Evolutionary conservation across 2,113 vertebrate species (phyloP), one percentile per base, ranked within the genome.

Genomic region (Calidris pugnax): DNA sequence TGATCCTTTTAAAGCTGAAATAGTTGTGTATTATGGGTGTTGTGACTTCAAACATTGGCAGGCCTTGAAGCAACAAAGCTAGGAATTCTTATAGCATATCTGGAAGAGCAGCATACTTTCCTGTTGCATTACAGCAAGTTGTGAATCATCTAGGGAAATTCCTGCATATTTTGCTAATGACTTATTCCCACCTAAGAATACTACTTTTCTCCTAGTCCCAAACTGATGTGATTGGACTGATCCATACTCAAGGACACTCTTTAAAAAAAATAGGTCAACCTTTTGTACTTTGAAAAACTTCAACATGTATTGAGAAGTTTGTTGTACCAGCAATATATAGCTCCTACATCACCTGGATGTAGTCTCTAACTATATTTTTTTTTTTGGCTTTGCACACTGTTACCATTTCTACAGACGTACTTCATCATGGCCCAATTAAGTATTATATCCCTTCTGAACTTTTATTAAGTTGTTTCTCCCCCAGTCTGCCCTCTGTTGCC

Each of bases 1-100:
- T 85, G 47, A 62, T 80, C 24, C n/a, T 75, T 92, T 71, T 67
- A 67, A 86, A 90, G 64, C n/a, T 77, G 86, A 48, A 92, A 18
- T 71, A 35, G 51, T 76, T 90, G 23, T 57, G 8, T 83, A 4
- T 89, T 93, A 27, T 35, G 18, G 63, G 21, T 59, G 32, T 33
- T 96, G 47, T 79, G 67, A 62, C 53, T 96, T 91, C 77, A 95
- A n/a, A 81, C 53, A 35, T 27, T 87, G 85, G 43, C 57, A 85
- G 53, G 35, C 60, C 80, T 85, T 86, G 50, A 92, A 92, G 37
- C 43, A 84, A 18, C 53, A 74, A 73, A 89, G 43, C 55, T 37
- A 50, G 75, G 56, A 60, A 8, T 81, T 71, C 59, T 43, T 82
- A 37, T 10, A 77, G 37, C 20, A 5, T 69, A 43, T 71, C 64